phyloP scores from a whole-genome alignment of 2,888 invertebrate genomes.

The Gryllus longicercus region DNA sequence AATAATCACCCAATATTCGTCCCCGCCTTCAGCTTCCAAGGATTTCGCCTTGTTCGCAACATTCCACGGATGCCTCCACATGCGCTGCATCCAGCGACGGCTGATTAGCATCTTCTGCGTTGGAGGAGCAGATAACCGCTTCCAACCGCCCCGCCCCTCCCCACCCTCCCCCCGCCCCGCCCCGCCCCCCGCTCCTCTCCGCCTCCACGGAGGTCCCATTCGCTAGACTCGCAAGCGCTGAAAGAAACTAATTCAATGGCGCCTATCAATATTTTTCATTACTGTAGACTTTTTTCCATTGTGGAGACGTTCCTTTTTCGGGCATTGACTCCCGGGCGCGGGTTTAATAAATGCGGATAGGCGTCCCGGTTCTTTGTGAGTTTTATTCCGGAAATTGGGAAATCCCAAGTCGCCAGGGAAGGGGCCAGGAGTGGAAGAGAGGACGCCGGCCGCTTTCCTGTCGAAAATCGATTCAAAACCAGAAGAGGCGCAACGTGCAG shows the following conservation, averaged over 20 bases:
- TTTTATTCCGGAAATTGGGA: constrained; percentile 17
- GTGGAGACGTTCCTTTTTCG: constrained; percentile 7
- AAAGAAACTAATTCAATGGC: constrained; percentile 17
- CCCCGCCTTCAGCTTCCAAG: too few relatives aligned
- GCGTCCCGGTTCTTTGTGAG: not conserved
- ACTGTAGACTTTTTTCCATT: not conserved
- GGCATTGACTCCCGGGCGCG: not conserved
- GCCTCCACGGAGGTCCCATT: too few relatives aligned
- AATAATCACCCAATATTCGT: too few relatives aligned
- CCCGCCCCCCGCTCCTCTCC: not conserved
- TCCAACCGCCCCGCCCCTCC: not conserved
- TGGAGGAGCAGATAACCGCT: not conserved
- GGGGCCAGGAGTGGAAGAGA: not conserved
- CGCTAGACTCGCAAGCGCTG: too few relatives aligned
- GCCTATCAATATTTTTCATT: constrained; percentile 2
- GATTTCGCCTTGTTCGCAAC: too few relatives aligned
- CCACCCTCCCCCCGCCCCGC: not conserved
- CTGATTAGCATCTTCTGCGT: not conserved
- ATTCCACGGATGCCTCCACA: not conserved
- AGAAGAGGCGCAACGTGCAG: not conserved
- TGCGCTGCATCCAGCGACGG: not conserved
- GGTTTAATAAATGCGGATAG: constrained; percentile 17
- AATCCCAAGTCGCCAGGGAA: not conserved
- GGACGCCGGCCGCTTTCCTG: not conserved
- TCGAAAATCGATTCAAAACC: not conserved